These are phyloP conservation scores for Himalopsyche tibetana DNA, from an alignment of 2,888 invertebrate species.

Conservation along the genomic window DNA sequence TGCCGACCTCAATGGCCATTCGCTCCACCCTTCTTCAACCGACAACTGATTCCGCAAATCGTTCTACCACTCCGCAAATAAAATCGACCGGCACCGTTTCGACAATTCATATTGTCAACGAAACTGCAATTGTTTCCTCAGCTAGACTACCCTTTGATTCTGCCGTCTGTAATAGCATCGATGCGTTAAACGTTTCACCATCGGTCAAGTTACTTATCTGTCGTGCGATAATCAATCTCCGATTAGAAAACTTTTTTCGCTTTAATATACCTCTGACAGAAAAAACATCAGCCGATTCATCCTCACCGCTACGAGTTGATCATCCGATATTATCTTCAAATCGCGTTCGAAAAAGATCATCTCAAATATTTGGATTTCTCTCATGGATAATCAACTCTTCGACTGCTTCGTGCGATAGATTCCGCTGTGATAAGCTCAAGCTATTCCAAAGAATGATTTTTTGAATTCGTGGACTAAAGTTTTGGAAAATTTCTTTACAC, in stretches of 20 bases:
- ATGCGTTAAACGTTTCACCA: neutral
- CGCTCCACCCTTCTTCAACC: slow-evolving; percentile 52
- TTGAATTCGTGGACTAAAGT: neutral
- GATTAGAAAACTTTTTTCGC: neutral
- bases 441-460: neutral
- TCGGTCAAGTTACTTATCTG: neutral
- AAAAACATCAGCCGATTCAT: neutral
- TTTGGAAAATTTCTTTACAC: neutral
- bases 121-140: slow-evolving; percentile 48
- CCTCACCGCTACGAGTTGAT: neutral
- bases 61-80: slow-evolving; percentile 45
- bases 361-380: neutral
- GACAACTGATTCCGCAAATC: slow-evolving; percentile 52
- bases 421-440: neutral
- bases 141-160: slow-evolving; percentile 7
- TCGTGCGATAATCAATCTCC: neutral
- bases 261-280: neutral
- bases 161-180: neutral
- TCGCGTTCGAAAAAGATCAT: neutral
- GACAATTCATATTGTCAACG: slow-evolving; percentile 45
- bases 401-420: neutral
- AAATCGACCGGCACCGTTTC: slow-evolving; percentile 48
- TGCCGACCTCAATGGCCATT: slow-evolving; percentile 54
- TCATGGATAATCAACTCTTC: neutral
- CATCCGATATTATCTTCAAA: neutral